These are phyloP conservation scores for Lypha dubia DNA, from an alignment of 2,888 invertebrate genomes.

Conservation along the genomic window DNA sequence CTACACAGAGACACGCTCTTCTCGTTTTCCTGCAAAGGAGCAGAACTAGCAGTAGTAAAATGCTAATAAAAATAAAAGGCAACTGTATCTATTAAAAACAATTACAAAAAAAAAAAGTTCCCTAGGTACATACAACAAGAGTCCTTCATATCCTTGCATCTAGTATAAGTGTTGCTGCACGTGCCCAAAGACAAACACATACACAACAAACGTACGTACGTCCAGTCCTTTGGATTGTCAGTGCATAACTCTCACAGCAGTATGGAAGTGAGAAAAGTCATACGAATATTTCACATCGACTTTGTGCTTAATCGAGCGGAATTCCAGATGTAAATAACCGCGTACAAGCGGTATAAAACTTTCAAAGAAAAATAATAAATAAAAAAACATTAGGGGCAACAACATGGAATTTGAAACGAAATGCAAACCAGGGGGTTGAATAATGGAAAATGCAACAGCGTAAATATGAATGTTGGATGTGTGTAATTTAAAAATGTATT, in stretches of 20 bases:
- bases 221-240: constrained; percentile 19
- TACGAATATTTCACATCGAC: constrained; percentile 67
- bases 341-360: constrained; percentile 65
- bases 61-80: constrained; percentile 51
- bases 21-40: neutral
- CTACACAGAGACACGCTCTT: constrained; percentile 11
- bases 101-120: constrained; percentile 65
- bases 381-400: constrained; percentile 19
- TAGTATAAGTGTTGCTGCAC: constrained; percentile 52
- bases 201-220: neutral
- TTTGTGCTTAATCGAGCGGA: constrained; percentile 75
- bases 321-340: constrained; percentile 74
- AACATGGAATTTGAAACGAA: constrained; percentile 23
- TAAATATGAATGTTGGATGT: constrained; percentile 14
- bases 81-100: constrained; percentile 72
- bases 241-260: constrained; percentile 33
- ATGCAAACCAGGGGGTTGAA: constrained; percentile 33
- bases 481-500: constrained; percentile 42
- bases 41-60: constrained; percentile 23
- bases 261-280: constrained; percentile 73
- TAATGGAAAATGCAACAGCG: constrained; percentile 44
- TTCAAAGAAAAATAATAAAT: constrained; percentile 9
- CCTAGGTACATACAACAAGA: constrained; percentile 43
- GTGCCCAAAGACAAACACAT: constrained; percentile 56
- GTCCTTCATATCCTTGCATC: constrained; percentile 31